A percentile compares a stretch with the other conserved stretches of the same genome.
Conservation (phyloP, 1,140 invertebrate genomes). For the Parapsyche elsis region DNA sequence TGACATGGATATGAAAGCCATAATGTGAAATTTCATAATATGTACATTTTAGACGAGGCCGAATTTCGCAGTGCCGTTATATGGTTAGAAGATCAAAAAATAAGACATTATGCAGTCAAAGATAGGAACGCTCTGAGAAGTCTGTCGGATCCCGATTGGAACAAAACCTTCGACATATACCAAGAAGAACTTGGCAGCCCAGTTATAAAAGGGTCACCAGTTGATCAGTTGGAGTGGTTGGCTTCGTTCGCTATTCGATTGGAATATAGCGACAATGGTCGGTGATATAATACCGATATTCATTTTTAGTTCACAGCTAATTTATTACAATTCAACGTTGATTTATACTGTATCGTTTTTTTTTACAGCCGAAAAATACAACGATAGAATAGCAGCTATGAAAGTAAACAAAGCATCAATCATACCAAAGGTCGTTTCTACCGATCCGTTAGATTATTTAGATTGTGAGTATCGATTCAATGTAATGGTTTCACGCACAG, state of each 20-base stretch:
- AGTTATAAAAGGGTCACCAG: conserved; percentile 61
- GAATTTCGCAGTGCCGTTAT: conserved; percentile 83
- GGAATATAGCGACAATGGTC: conserved; percentile 85
- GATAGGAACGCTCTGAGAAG: conserved; percentile 78
- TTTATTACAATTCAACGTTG: neutral
- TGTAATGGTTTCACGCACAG: no score
- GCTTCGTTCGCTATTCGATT: conserved; percentile 83
- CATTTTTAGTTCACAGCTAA: neutral
- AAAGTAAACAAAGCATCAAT: conserved; percentile 69
- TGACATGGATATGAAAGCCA: no score
- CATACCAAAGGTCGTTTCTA: conserved; percentile 76
- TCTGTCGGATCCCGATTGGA: conserved; percentile 75
- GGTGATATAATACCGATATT: neutral
- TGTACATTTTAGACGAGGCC: conserved; percentile 73
- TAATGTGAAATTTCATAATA: no score
- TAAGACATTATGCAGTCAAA: conserved; percentile 88
- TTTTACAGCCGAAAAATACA: conserved; percentile 78
- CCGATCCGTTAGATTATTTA: conserved; percentile 85
- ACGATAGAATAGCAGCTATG: conserved; percentile 72
- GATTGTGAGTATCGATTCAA: conserved; percentile 81
- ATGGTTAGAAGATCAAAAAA: conserved; percentile 96
- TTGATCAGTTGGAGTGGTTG: conserved; percentile 87
- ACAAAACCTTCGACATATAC: conserved; percentile 79
- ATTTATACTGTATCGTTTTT: no score
- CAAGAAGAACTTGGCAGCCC: conserved; percentile 79